Evolutionary conservation across 2,888 invertebrate species (phyloP).

Genomic region (Mesoligia furuncula): DNA sequence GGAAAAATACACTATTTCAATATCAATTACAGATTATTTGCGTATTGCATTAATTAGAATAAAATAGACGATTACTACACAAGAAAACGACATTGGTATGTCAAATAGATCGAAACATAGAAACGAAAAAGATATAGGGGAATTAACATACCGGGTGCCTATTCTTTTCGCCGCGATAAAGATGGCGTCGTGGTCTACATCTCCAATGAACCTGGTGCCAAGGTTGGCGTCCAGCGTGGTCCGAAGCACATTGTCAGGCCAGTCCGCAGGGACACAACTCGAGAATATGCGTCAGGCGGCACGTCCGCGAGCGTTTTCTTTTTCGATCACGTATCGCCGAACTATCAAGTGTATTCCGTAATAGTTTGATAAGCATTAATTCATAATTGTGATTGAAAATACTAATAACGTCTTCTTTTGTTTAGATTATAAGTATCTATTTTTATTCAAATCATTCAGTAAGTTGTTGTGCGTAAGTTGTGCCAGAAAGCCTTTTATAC

Average conservation of each 20-base stretch:
- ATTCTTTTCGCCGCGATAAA: conserved; percentile 37
- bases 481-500: too few relatives aligned
- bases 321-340: conserved; percentile 58
- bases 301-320: conserved; percentile 50
- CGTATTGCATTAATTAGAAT: conserved; percentile 18
- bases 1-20: conserved; percentile 8
- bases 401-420: neutral
- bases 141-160: conserved; percentile 48
- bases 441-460: too few relatives aligned
- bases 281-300: conserved; percentile 39
- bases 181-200: conserved; percentile 53
- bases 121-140: conserved; percentile 13
- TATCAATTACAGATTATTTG: conserved; percentile 13
- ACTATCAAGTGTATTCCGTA: conserved; percentile 64
- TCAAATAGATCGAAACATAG: conserved; percentile 4
- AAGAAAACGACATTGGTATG: neutral
- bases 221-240: conserved; percentile 48
- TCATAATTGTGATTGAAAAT: conserved; percentile 44
- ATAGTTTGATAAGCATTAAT: conserved; percentile 56
- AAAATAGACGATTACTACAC: conserved; percentile 17
- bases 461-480: too few relatives aligned
- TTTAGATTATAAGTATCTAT: neutral
- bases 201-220: conserved; percentile 41
- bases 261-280: conserved; percentile 39
- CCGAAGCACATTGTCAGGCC: conserved; percentile 36